phyloP scores from a whole-genome alignment of 2,797 vertebrate species.

The Diplodus puntazzo region DNA sequence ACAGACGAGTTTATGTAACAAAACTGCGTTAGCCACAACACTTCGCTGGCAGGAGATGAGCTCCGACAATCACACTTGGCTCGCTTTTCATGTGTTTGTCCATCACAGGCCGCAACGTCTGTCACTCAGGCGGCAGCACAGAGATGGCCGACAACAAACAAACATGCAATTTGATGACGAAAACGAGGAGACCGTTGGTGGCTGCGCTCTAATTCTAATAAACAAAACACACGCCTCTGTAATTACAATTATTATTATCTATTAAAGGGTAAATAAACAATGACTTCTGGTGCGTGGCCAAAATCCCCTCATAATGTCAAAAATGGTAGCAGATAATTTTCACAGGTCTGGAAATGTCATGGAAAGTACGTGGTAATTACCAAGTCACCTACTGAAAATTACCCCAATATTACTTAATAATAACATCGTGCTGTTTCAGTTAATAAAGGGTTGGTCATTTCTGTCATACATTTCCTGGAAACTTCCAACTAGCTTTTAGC shows the following conservation, averaged over 20 bases:
- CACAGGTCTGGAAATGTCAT: too few species aligned
- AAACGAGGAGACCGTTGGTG: neutral
- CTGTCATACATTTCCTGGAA: too few species aligned
- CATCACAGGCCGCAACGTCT: slow-evolving; percentile 4
- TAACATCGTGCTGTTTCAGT: too few species aligned
- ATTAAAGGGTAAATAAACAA: neutral
- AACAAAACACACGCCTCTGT: neutral
- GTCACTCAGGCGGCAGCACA: slow-evolving; percentile 6
- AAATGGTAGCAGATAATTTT: too few species aligned
- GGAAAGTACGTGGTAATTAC: too few species aligned
- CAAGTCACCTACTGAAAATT: too few species aligned
- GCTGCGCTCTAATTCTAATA: neutral
- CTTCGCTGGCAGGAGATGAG: slow-evolving; percentile 7
- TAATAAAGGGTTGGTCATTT: too few species aligned
- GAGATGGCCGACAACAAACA: slow-evolving; percentile 22
- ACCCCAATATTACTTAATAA: too few species aligned
- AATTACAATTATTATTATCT: neutral
- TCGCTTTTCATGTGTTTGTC: slow-evolving; percentile 2
- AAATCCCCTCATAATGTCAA: too few species aligned
- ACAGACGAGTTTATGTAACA: neutral
- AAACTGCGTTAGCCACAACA: slow-evolving; percentile 14
- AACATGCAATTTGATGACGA: neutral
- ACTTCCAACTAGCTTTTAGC: too few species aligned
- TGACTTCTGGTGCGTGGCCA: neutral
- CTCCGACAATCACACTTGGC: slow-evolving; percentile 11